Evolutionary conservation across 2,797 vertebrate genomes (phyloP).

Genomic region (Hoplostethus mediterraneus): DNA sequence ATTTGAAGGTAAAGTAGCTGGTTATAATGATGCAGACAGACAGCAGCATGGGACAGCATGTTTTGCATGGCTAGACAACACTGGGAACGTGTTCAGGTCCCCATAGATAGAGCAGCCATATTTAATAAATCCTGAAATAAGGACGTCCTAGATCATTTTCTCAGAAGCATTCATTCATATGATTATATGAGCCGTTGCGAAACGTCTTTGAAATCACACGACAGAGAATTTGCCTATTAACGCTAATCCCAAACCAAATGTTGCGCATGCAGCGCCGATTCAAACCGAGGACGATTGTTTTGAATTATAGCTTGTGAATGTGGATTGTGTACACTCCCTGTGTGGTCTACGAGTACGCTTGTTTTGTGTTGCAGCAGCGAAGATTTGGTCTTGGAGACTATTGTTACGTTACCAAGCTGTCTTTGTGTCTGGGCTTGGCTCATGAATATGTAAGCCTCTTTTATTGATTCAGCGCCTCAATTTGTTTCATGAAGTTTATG

Average conservation of each 20-base stretch:
- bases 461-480: background rate
- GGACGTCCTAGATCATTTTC: background rate
- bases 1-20: too few relatives aligned
- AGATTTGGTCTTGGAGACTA: conserved; percentile 19
- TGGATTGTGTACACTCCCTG: conserved; percentile 41
- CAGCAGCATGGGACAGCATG: conserved; percentile 12
- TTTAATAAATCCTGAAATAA: conserved; percentile 31
- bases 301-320: conserved; percentile 25
- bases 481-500: conserved; percentile 8
- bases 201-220: conserved; percentile 44
- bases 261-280: conserved; percentile 4
- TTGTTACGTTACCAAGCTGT: conserved; percentile 35
- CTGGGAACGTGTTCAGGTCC: background rate
- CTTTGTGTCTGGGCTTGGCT: conserved; percentile 25
- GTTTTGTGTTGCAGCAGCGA: conserved; percentile 1
- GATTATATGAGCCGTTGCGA: conserved; percentile 13
- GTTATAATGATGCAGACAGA: background rate
- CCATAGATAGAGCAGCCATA: conserved; percentile 4
- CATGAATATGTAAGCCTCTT: conserved; percentile 34
- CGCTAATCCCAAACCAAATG: conserved; percentile 41
- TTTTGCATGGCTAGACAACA: background rate
- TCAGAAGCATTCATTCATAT: conserved; percentile 20
- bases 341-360: conserved; percentile 54
- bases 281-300: conserved; percentile 4
- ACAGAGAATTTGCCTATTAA: conserved; percentile 44